Conservation (phyloP, 2,797 vertebrate genomes). For the Crypturellus tataupa region DNA sequence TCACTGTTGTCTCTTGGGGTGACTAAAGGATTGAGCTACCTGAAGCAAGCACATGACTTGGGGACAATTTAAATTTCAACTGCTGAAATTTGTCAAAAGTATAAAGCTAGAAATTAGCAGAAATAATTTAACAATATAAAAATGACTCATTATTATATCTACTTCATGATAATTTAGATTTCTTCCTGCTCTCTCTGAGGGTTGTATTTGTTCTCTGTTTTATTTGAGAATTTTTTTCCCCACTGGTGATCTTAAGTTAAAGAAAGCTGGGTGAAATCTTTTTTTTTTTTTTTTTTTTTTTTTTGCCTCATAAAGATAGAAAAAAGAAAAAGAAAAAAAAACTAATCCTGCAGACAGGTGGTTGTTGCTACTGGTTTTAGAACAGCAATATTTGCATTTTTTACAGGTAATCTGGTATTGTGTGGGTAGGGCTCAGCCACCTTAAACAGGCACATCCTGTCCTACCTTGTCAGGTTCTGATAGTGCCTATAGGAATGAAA, state of each 20-base stretch:
- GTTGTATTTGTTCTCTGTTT: rapidly evolving
- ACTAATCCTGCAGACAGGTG: not conserved
- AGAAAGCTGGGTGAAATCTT: not conserved
- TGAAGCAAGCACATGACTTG: not conserved
- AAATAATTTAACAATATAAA: not conserved
- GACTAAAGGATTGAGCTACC: not conserved
- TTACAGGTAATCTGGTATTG: not conserved
- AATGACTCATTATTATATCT: not conserved
- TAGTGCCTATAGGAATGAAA: not conserved
- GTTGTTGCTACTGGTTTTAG: not conserved
- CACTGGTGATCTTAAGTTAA: not conserved
- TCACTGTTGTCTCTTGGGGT: not conserved
- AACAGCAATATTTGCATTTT: not conserved
- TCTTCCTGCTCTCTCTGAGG: not conserved
- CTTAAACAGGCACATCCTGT: too few relatives aligned
- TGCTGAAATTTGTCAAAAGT: not conserved
- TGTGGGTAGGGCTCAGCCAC: not conserved
- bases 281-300: not conserved
- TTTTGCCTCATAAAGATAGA: not conserved
- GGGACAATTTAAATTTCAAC: not conserved
- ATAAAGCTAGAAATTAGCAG: not conserved
- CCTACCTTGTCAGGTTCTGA: not conserved
- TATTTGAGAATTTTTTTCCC: not conserved
- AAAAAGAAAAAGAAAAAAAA: not conserved
- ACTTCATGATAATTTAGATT: not conserved